Evolutionary conservation across 1,140 invertebrate species (phyloP).

Genomic region (Galleria mellonella): DNA sequence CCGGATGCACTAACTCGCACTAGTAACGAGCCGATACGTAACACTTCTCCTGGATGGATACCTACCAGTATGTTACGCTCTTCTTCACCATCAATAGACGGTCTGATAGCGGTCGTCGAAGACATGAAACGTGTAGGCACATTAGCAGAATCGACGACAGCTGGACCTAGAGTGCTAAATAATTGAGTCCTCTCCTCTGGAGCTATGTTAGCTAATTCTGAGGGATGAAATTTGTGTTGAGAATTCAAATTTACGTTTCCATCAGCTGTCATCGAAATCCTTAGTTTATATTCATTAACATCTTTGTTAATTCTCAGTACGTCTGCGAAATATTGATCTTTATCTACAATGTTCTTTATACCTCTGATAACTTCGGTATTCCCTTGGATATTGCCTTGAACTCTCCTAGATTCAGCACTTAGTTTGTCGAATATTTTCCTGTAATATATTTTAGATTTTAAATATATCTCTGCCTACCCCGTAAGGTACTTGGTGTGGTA

Average conservation of each 20-base stretch:
- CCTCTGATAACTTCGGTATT: constrained; percentile 62
- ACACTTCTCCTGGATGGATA: constrained; percentile 50
- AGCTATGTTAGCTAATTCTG: constrained; percentile 41
- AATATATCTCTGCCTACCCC: no score
- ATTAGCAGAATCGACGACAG: constrained; percentile 26
- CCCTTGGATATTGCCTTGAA: constrained; percentile 51
- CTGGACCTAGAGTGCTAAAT: constrained; percentile 42
- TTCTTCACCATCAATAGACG: constrained; percentile 33
- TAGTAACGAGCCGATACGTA: constrained; percentile 43
- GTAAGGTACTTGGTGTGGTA: no score
- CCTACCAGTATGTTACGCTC: constrained; percentile 36
- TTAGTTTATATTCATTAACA: constrained; percentile 50
- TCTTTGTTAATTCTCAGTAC: constrained; percentile 62
- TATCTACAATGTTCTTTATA: constrained; percentile 54
- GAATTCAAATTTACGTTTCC: constrained; percentile 60
- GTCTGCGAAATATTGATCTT: constrained; percentile 62
- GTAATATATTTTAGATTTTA: no score
- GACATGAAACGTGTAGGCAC: constrained; percentile 36
- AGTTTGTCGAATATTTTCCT: constrained; percentile 68
- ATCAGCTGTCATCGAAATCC: constrained; percentile 62
- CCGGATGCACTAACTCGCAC: constrained; percentile 44
- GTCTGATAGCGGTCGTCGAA: constrained; percentile 18
- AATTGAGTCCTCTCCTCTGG: constrained; percentile 36
- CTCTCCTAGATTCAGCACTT: constrained; percentile 52
- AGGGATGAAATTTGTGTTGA: constrained; percentile 52